Evolutionary conservation across 2,888 invertebrate genomes (phyloP), one percentile per base, ranked within the genome.

Genomic region (Bellardia bayeri): DNA sequence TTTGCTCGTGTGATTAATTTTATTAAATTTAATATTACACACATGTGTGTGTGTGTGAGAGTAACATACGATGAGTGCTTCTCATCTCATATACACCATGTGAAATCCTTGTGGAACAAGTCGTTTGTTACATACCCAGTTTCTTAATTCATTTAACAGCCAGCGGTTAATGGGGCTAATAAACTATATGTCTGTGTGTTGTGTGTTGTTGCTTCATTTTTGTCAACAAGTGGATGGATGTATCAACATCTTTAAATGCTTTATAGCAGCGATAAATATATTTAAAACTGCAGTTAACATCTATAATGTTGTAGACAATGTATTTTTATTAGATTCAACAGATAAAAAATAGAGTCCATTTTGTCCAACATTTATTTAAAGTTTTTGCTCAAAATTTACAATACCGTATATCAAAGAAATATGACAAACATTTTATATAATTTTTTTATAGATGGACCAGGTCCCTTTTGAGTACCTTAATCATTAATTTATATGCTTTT

Each of bases 1-100:
- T 75, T 51, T 78, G 54, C 56, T 79, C 49, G 49, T 66, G 79
- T 85, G 87, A 87, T 87, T 87, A 87, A 87, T 85, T 85, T 85
- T 64, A 87, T 87, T 78, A 78, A 82, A 84, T 84, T 84, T 68
- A 75, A 64, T 45, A 64, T 33, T 68, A 54, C 42, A 66, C 58
- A 66, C 64, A 78, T n/a, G 13, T 45, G 45, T 45, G 45, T 11
- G 33, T 33, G 33, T 4, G 33, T 33, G 33, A 1, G 33, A 56
- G 69, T 37, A 37, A 49, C 79, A 51, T 51, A 69, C 49, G 9
- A 45, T 3, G 9, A 54, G 51, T 63, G 33, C 37, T 54, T 69
- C 37, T 37, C 37, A 37, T 37, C 37, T 37, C 71, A 42, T 16
- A 16, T n/a, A 63, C 40, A 13, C 8, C 30, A 11, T 71, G 61